Evolutionary conservation across 2,797 vertebrate genomes (phyloP), one percentile per base, ranked within the genome.

Genomic region (Phaenicophaeus curvirostris): DNA sequence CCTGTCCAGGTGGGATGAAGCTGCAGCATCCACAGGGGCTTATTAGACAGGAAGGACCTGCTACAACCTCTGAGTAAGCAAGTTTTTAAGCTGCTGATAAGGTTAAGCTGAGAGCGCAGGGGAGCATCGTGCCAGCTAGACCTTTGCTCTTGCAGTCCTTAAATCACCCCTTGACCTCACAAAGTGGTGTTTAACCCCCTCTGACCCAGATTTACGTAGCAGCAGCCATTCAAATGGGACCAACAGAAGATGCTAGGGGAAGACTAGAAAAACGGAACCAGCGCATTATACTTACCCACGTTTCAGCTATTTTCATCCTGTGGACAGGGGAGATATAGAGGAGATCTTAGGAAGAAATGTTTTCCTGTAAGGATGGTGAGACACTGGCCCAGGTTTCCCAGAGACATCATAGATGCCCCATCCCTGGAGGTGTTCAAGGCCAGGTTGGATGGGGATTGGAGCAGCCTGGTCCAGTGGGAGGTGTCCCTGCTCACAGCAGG

Each of bases 211-310:
- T 73, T 73, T 77, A 10, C 72, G 31, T 8, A 76, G 76, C n/a
- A 72, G 25, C 65, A 55, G 46, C 24, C 1, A 0, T 44, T 37
- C 53, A 61, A 51, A 76, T n/a, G 9, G 39, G 68, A 37, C 57
- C 50, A 42, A 21, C 8, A 48, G 74, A 25, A 46, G 24, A 2
- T 14, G 39, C 42, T 28, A 8, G n/a, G 12, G 37, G 8, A 27
- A 8, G 37, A 7, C 1, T 15, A 4, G 0, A 3, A 8, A 8
- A 59, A n/a, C 1, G 37, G 37, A 37, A 33, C 5, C 63, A 76
- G 37, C 1, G 0, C 19, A 1, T 6, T 77, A 5, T 5, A 16
- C 19, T 30, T 16, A 15, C 9, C 30, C 63, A 81, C 42, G 31
- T 51, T 18, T 13, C 39, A 25, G 37, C 35, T 72, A 6, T 12